These are phyloP conservation scores for Lutraria rhynchaena DNA, from an alignment of 1,140 invertebrate species.

Conservation along the genomic window DNA sequence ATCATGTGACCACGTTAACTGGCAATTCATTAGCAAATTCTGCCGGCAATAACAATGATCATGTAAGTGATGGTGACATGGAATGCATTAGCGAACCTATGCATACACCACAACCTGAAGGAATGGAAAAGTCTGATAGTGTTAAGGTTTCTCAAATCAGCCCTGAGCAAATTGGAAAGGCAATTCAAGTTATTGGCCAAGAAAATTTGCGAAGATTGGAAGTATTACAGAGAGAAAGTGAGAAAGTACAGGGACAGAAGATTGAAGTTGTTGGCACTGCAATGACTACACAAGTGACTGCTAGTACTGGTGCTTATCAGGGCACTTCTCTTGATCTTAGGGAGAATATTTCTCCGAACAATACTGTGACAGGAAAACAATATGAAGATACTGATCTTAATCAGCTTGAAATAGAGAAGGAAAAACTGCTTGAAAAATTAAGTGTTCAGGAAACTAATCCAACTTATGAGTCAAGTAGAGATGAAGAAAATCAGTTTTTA, in stretches of 20 bases:
- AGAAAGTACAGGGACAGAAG: slow-evolving; percentile 28
- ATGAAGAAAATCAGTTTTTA: background rate
- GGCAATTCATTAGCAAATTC: background rate
- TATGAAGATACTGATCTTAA: slow-evolving; percentile 42
- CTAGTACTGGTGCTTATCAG: background rate
- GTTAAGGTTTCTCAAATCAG: slow-evolving; percentile 39
- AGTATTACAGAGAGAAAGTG: slow-evolving; percentile 42
- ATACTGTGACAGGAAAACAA: background rate
- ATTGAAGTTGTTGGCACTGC: slow-evolving; percentile 47
- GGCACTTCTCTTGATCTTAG: no score
- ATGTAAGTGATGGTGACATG: background rate
- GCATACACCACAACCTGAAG: background rate
- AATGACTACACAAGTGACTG: slow-evolving; percentile 6
- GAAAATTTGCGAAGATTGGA: slow-evolving; percentile 53
- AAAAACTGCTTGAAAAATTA: slow-evolving; percentile 35
- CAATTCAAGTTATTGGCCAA: slow-evolving; percentile 59
- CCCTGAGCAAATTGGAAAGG: slow-evolving; percentile 52
- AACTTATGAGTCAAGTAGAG: background rate
- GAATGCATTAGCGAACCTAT: background rate
- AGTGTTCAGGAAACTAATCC: slow-evolving; percentile 15
- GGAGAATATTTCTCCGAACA: no score
- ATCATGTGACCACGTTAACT: background rate
- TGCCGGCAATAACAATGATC: background rate
- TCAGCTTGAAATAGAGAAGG: slow-evolving; percentile 50
- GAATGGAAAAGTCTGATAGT: slow-evolving; percentile 7